Base-by-base conservation (phyloP, 2,888 invertebrate genomes). In the Pyrocoelia pectoralis region DNA sequence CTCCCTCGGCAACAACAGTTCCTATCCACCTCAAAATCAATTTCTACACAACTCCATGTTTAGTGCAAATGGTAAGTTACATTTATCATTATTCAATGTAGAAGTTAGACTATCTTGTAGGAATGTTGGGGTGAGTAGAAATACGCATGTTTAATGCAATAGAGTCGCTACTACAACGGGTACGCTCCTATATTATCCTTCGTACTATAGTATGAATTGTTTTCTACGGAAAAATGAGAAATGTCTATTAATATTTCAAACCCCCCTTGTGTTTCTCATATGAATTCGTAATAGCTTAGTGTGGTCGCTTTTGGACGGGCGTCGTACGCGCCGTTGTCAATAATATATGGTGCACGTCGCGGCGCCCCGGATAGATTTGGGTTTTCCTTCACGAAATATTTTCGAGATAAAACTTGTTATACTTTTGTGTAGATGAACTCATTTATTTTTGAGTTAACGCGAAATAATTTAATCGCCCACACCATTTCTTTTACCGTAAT, bases 41-140 rank as follows among this genome's bases (percentile, higher is more conserved):
- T 84, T 86, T 76, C 82, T 88, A 74, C 87, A 86, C 72, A 86
- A 86, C 65, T 85, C 84, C 69, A 84, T 86, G 83, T 85, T 84
- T 76, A 82, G 83, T 73, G 82, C 84, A 56, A 83, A 83, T 72
- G 84, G 84, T 84, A 80, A 84, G 84, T 52, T 13, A 12, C 15
- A 10, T 33, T 33, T 83, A 54, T 65, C 38, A 24, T 50, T 50
- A 50, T 24, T 28, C 5, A 19, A 50, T 18, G 13, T 18, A 50
- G 48, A 48, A n/a, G 17, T 10, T 9, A 18, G 15, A 51, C 14
- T 17, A 43, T 48, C 29, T 40, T 54, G 49, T 50, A 33, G 43
- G 43, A 46, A 53, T 48, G 38, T 41, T 53, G 33, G 43, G 52
- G 56, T 38, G 46, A 55, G 51, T 46, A 55, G 33, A 56, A 49